Evolutionary conservation across 2,888 invertebrate species (phyloP), one percentile per base, ranked within the genome.

Genomic region (Magallana nippona): DNA sequence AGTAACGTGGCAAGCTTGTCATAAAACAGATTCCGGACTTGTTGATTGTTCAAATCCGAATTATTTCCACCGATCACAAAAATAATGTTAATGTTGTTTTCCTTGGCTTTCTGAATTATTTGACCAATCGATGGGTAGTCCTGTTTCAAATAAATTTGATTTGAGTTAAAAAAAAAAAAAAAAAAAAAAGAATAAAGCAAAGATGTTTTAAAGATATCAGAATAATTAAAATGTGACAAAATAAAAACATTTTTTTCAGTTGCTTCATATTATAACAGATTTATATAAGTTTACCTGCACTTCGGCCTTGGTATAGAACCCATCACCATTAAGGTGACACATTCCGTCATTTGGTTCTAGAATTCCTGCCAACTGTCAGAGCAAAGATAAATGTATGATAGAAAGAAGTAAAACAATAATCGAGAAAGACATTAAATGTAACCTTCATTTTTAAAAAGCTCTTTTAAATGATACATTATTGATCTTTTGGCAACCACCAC

Each of bases 321-420:
- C 89, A 60, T 89, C 81, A 17, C n/a, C 58, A 71, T 89, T 86
- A 88, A 94, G 86, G 84, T 94, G 94, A 85, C 94, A 94, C 13
- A 86, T 57, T 11, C 93, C 93, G 83, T 94, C 94, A 85, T 93
- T 93, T 0, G 94, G 94, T n/a, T 87, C 91, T 10, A 94, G 92
- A 58, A 94, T 93, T 11, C 94, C 94, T 60, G 93, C 94, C 27
- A 94, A 90, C 93, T 93, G 71, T 71, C 27, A 71, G 15, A 27
- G 13, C 27, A 63, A 0, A 63, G 0, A 44, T 44, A 44, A 44
- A 5, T 5, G 44, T 44, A 3, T 44, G 44, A 44, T 8, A 44
- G 5, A 0, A 44, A 44, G 44, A 44, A 44, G 44, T 44, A 44
- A 44, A 44, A 44, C 44, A 44, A 44, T 44, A 8, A 27, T 27